These are phyloP conservation scores for Ivindomyrus marchei DNA, from an alignment of 2,113 vertebrate genomes.

Conservation along the genomic window DNA sequence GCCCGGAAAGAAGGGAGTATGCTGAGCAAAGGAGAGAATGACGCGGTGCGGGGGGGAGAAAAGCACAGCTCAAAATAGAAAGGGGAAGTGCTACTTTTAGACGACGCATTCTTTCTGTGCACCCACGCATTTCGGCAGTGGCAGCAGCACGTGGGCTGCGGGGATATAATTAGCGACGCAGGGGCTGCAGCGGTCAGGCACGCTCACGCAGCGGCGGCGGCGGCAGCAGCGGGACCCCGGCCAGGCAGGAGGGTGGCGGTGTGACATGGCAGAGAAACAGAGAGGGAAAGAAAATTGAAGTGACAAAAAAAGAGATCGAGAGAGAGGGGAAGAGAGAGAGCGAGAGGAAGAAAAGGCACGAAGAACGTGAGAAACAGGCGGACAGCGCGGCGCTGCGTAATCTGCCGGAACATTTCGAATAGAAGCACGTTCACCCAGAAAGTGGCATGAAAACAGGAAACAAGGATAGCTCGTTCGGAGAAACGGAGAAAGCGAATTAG, in stretches of 20 bases:
- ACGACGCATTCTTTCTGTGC: constrained; percentile 45
- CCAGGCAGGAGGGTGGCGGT: not conserved
- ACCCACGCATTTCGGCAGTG: constrained; percentile 48
- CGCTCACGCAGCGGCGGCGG: not conserved
- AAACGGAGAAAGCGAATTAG: not conserved
- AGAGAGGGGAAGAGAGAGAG: not conserved
- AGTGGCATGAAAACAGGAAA: not conserved
- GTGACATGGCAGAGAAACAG: not conserved
- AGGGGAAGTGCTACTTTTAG: constrained; percentile 60
- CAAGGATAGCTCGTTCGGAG: not conserved
- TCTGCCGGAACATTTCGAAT: not conserved
- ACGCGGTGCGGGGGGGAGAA: constrained; percentile 31
- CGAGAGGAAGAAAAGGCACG: not conserved
- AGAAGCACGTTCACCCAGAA: not conserved
- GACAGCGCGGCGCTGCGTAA: not conserved
- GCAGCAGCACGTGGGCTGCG: constrained; percentile 44
- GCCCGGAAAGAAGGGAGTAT: constrained; percentile 7
- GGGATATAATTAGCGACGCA: constrained; percentile 33
- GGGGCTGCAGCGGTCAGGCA: constrained; percentile 36
- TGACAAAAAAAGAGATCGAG: not conserved
- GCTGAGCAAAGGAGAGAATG: constrained; percentile 15
- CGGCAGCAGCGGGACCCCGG: not conserved
- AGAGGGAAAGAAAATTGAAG: not conserved
- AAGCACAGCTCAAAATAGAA: constrained; percentile 51
- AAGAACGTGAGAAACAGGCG: not conserved